Evolutionary conservation across 2,888 invertebrate genomes (phyloP).

Genomic region (Bedellia somnulentella): DNA sequence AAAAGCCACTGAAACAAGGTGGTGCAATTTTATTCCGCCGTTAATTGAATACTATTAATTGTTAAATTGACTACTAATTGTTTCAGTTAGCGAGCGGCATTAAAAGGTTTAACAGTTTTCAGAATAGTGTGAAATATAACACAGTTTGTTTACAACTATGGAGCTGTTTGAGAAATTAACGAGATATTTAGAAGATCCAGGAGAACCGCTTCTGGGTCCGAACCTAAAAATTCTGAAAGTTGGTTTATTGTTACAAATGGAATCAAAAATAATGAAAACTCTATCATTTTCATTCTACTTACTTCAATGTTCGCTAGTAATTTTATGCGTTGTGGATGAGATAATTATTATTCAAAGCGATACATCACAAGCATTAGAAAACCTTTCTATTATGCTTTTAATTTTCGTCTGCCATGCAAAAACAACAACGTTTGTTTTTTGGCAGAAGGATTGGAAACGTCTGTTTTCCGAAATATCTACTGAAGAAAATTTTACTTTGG

Average conservation of each 20-base stretch:
- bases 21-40: too few species aligned
- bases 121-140: too few species aligned
- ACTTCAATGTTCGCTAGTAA: conserved; percentile 23
- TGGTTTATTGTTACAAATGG: conserved; percentile 30
- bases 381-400: conserved; percentile 34
- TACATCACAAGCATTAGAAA: conserved; percentile 26
- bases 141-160: too few species aligned
- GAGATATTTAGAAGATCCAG: conserved; percentile 16
- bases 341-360: conserved; percentile 28
- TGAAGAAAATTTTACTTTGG: conserved; percentile 23
- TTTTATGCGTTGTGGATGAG: conserved; percentile 32
- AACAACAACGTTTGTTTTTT: conserved; percentile 26
- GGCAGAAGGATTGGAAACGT: conserved; percentile 28
- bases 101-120: too few species aligned
- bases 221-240: conserved; percentile 21
- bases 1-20: too few species aligned
- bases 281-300: conserved; percentile 21
- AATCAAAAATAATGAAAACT: conserved; percentile 11
- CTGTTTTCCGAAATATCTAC: conserved; percentile 24
- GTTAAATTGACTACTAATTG: too few species aligned
- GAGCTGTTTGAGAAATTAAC: conserved; percentile 9
- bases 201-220: conserved; percentile 25
- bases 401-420: conserved; percentile 35
- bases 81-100: too few species aligned
- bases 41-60: too few species aligned